A percentile compares a stretch with the other conserved stretches of the same genome.
Conservation (phyloP, 2,888 invertebrate species). For the Cephus sareptanus region DNA sequence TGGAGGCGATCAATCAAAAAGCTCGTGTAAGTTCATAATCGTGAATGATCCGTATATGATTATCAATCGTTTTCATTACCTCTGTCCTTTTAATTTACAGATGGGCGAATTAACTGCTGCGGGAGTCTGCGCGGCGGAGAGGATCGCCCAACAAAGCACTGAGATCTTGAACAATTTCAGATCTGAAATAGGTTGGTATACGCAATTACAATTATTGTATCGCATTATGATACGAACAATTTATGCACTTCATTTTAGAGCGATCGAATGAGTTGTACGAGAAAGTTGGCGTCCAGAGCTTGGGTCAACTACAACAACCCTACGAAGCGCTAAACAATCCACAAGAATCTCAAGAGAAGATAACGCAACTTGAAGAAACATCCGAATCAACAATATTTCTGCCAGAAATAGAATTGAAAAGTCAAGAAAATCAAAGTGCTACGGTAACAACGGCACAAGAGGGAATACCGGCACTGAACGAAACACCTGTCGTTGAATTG, state of each 20-base stretch:
- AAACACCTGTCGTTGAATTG: no score
- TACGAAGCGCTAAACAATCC: no score
- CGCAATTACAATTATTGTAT: no score
- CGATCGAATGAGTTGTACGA: no score
- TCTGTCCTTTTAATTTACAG: slow-evolving; percentile 32
- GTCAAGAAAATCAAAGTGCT: neutral
- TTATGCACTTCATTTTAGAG: no score
- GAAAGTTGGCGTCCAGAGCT: no score
- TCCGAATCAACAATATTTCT: slow-evolving; percentile 45
- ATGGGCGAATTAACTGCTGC: slow-evolving; percentile 45
- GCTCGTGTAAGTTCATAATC: slow-evolving; percentile 40
- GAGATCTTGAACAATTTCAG: slow-evolving; percentile 45
- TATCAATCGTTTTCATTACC: neutral
- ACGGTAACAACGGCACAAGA: no score
- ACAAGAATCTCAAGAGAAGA: slow-evolving; percentile 26
- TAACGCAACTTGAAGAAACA: slow-evolving; percentile 44
- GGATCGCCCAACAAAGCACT: slow-evolving; percentile 45
- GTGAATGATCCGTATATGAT: neutral
- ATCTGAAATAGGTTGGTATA: slow-evolving; percentile 50
- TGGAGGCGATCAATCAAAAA: slow-evolving; percentile 52
- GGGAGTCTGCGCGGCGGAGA: slow-evolving; percentile 52
- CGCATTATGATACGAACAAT: no score
- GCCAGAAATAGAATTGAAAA: slow-evolving; percentile 17
- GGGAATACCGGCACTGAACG: no score
- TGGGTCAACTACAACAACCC: no score